A percentile compares a stretch with the other conserved stretches of the same genome.
Evolutionary conservation across 2,888 invertebrate genomes (phyloP).

Genomic region (Flexamia atlantica): DNA sequence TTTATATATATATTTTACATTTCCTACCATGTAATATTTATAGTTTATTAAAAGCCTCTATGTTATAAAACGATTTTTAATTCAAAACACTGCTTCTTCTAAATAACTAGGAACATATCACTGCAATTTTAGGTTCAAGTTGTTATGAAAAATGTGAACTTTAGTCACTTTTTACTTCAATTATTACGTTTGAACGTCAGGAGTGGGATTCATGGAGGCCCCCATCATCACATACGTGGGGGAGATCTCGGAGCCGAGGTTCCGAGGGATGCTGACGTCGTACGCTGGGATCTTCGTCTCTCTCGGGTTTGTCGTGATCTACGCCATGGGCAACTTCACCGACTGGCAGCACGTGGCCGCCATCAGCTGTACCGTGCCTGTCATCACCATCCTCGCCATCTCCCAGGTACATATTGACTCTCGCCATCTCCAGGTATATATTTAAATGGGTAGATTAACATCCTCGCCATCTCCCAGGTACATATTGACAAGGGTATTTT

Average conservation of each 20-base stretch:
- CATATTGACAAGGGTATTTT: conserved; percentile 67
- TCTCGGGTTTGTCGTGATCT: conserved; percentile 77
- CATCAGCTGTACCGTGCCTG: conserved; percentile 76
- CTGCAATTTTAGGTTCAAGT: no score
- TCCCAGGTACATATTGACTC: conserved; percentile 74
- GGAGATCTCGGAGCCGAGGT: conserved; percentile 78
- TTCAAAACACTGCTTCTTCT: no score
- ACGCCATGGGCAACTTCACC: conserved; percentile 77
- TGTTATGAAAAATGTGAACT: no score
- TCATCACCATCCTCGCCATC: conserved; percentile 77
- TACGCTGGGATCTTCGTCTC: conserved; percentile 76
- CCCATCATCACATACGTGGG: conserved; percentile 81
- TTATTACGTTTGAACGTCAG: conserved; percentile 52
- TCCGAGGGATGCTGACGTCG: conserved; percentile 78
- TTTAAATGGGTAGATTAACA: no score
- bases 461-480: conserved; percentile 77
- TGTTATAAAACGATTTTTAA: no score
- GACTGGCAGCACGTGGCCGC: conserved; percentile 78
- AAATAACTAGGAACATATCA: no score
- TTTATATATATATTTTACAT: no score
- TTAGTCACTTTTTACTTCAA: no score
- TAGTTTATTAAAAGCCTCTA: no score
- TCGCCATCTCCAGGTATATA: no score
- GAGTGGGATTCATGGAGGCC: conserved; percentile 79
- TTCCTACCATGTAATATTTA: no score